A percentile compares a stretch with the other conserved stretches of the same genome.
Conservation (phyloP, 2,797 vertebrate genomes). For the Molossus molossus region DNA sequence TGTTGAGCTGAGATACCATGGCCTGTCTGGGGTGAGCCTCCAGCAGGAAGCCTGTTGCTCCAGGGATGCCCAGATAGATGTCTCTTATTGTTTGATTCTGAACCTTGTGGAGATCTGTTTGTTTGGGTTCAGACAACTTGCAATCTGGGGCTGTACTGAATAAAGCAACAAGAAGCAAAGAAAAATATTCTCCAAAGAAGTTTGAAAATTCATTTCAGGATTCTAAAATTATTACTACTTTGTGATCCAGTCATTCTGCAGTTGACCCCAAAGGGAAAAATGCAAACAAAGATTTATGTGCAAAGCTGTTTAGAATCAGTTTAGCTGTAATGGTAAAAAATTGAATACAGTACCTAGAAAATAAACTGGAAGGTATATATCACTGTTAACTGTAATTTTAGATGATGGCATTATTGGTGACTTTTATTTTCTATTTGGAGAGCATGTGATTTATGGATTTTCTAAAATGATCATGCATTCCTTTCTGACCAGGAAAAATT, state of each 20-base stretch:
- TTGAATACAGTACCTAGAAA: not conserved
- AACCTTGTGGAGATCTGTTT: not conserved
- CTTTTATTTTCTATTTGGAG: not conserved
- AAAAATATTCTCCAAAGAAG: constrained; percentile 13
- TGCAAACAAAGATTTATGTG: not conserved
- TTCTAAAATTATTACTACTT: not conserved
- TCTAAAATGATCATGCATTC: constrained; percentile 8
- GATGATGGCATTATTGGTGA: not conserved
- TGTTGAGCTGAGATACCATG: not conserved
- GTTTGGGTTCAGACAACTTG: not conserved
- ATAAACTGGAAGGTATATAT: not conserved
- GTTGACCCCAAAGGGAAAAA: not conserved
- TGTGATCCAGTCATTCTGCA: not conserved
- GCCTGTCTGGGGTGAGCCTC: not conserved
- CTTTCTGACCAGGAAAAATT: not conserved
- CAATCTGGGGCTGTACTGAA: not conserved
- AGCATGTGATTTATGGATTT: not conserved
- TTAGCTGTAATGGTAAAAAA: constrained; percentile 16
- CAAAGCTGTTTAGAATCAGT: constrained; percentile 24
- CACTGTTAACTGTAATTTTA: not conserved
- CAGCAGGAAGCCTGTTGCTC: not conserved
- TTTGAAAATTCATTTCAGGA: not conserved
- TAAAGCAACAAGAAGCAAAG: not conserved
- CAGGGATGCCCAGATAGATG: not conserved
- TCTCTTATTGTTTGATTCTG: constrained; percentile 13